Percentiles rank a stretch among this genome's conserved stretches.
phyloP scores from a whole-genome alignment of 1,140 invertebrate genomes.

The Drosophila mayri region DNA sequence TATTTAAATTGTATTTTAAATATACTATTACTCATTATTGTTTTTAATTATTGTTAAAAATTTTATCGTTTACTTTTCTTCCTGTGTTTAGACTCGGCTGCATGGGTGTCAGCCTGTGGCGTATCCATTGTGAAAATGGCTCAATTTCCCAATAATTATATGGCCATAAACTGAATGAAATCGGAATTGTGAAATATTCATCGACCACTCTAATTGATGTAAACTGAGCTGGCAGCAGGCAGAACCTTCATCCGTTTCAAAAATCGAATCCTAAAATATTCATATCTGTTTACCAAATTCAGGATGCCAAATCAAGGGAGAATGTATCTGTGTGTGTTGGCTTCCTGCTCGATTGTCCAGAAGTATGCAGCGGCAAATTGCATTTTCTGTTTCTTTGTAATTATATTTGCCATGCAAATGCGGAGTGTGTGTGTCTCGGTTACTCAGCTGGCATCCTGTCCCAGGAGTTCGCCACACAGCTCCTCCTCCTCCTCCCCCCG shows the following conservation, averaged over 20 bases:
- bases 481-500: not conserved
- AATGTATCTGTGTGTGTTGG: not conserved
- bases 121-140: conserved; percentile 40
- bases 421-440: conserved; percentile 24
- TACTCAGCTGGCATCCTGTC: conserved; percentile 16
- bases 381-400: conserved; percentile 60
- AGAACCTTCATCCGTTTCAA: not conserved
- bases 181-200: conserved; percentile 68
- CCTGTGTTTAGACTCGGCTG: not conserved
- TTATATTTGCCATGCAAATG: conserved; percentile 75
- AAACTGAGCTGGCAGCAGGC: conserved; percentile 28
- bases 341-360: conserved; percentile 20
- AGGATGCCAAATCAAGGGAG: conserved; percentile 6
- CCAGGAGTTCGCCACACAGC: conserved; percentile 5
- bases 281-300: conserved; percentile 28
- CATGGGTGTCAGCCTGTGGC: conserved; percentile 17
- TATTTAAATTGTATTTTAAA: no score
- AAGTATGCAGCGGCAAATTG: conserved; percentile 42
- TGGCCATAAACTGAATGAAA: conserved; percentile 44
- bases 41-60: no score
- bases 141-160: conserved; percentile 64
- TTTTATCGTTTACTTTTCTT: not conserved
- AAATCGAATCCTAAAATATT: conserved; percentile 23
- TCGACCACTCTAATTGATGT: conserved; percentile 66
- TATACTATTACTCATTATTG: no score